Conservation (phyloP, 1,140 invertebrate genomes). For the Ceratitis capitata region DNA sequence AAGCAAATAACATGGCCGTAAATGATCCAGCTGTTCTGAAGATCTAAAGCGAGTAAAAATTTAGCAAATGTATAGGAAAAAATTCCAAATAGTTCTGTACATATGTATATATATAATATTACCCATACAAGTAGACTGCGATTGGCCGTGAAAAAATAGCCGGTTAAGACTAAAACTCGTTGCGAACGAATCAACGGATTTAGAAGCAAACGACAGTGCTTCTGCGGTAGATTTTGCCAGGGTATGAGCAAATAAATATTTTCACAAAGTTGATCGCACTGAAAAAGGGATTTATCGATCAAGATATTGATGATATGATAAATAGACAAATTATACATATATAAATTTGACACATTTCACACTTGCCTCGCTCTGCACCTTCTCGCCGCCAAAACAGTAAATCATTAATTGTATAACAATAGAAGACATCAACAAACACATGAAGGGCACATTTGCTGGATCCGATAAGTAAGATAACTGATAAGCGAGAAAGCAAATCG, state of each 20-base stretch:
- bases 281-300: not conserved
- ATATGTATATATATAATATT: too few species aligned
- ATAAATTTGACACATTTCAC: not conserved
- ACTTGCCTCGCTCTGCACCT: slow-evolving; percentile 13
- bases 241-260: slow-evolving; percentile 39
- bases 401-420: slow-evolving; percentile 6
- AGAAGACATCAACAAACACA: not conserved
- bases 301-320: not conserved
- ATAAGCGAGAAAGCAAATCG: slow-evolving; percentile 8
- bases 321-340: not conserved
- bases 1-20: not conserved
- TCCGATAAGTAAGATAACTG: not conserved
- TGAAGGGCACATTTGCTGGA: not conserved
- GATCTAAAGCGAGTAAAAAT: not conserved
- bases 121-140: slow-evolving; percentile 38
- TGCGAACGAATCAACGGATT: slow-evolving; percentile 28
- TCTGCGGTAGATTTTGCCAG: slow-evolving; percentile 14
- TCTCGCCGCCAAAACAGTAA: slow-evolving; percentile 33
- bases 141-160: slow-evolving; percentile 40
- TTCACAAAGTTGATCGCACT: slow-evolving; percentile 15
- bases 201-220: not conserved
- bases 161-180: not conserved
- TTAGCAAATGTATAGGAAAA: not conserved
- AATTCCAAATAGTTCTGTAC: not conserved
- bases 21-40: not conserved